These are phyloP conservation scores for Anastrepha ludens DNA, from an alignment of 1,140 invertebrate genomes.

Conservation along the genomic window DNA sequence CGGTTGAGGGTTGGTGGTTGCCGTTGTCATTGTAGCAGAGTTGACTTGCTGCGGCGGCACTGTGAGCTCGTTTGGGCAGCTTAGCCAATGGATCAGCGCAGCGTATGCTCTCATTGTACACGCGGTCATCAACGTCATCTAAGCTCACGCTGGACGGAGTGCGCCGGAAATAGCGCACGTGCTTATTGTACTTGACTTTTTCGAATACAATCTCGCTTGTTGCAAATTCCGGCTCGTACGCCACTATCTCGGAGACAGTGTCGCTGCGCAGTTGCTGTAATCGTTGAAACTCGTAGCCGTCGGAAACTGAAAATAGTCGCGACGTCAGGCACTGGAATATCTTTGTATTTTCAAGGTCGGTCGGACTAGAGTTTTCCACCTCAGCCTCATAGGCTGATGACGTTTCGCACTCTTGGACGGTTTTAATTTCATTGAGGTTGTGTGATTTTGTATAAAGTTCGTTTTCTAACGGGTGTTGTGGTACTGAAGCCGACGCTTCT, in stretches of 20 bases:
- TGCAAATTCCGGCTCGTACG: conserved; percentile 54
- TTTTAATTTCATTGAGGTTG: neutral
- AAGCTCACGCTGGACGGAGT: conserved; percentile 70
- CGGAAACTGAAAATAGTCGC: conserved; percentile 55
- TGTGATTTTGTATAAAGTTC: neutral
- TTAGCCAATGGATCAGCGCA: neutral
- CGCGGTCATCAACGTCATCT: conserved; percentile 55
- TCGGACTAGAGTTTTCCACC: neutral
- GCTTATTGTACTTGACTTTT: conserved; percentile 66
- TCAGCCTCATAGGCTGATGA: conserved; percentile 24
- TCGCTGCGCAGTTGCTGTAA: conserved; percentile 57
- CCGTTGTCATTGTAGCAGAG: conserved; percentile 56
- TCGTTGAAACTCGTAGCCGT: conserved; percentile 60
- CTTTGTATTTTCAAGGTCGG: neutral
- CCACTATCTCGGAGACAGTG: conserved; percentile 50
- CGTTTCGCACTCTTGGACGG: conserved; percentile 1
- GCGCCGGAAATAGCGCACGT: conserved; percentile 69
- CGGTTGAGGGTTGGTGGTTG: neutral
- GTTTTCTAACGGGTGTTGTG: neutral
- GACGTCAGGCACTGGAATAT: conserved; percentile 55
- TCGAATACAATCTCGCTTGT: conserved; percentile 61
- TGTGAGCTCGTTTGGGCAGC: conserved; percentile 27
- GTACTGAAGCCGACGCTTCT: neutral
- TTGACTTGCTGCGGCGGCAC: neutral
- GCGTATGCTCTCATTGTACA: neutral